phyloP scores from a whole-genome alignment of 2,888 invertebrate species.

The Ichneumoninae sp. region DNA sequence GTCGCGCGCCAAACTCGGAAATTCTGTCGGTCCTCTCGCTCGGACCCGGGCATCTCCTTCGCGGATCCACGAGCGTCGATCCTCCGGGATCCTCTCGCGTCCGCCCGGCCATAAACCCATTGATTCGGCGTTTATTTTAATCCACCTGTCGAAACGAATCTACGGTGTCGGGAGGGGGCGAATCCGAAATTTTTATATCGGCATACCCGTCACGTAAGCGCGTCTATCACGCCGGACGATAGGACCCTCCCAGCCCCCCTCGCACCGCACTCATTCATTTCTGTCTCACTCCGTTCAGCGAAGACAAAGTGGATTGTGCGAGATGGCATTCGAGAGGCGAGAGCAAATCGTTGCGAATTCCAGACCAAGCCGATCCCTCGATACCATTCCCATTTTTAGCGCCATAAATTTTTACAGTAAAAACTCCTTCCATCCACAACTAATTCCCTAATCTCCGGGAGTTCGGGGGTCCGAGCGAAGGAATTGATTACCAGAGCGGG shows the following conservation, averaged over 20 bases:
- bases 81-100: constrained; percentile 15
- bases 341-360: constrained; percentile 65
- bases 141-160: constrained; percentile 67
- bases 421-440: constrained; percentile 10
- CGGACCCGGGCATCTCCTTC: not conserved
- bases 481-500: not conserved
- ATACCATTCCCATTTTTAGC: not conserved
- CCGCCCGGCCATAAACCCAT: constrained; percentile 50
- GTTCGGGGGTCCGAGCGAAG: not conserved
- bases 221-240: constrained; percentile 61
- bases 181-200: constrained; percentile 52
- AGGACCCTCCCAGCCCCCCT: constrained; percentile 15
- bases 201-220: constrained; percentile 65
- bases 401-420: constrained; percentile 49
- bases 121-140: constrained; percentile 63
- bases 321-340: constrained; percentile 53
- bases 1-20: constrained; percentile 65
- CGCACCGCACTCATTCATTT: constrained; percentile 19
- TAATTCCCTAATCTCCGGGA: constrained; percentile 48
- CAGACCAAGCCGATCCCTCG: constrained; percentile 35
- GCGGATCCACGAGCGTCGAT: constrained; percentile 37
- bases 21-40: constrained; percentile 20
- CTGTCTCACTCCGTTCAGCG: constrained; percentile 13
- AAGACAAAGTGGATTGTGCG: constrained; percentile 47
- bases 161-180: constrained; percentile 53